Evolutionary conservation across 2,113 vertebrate genomes (phyloP).

Genomic region (Gorilla gorilla): DNA sequence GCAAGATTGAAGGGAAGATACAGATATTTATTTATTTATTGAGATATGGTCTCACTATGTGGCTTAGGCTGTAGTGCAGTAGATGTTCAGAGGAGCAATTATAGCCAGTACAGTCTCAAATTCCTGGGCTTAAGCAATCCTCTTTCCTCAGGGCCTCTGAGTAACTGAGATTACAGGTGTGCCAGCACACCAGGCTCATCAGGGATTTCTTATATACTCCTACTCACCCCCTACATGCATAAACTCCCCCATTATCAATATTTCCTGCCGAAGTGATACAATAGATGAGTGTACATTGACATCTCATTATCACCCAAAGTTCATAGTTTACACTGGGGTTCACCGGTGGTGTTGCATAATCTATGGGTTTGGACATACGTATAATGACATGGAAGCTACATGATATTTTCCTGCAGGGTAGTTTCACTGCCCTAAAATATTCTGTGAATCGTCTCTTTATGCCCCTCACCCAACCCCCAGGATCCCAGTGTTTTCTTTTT

Average conservation of each 20-base stretch:
- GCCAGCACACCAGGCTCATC: too few species aligned
- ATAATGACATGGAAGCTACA: fast-evolving
- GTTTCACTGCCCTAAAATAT: not conserved
- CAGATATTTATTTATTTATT: not conserved
- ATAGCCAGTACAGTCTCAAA: too few species aligned
- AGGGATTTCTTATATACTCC: not conserved
- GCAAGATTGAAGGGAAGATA: not conserved
- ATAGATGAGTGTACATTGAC: fast-evolving
- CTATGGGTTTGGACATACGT: not conserved
- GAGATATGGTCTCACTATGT: too few species aligned
- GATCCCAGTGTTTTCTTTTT: not conserved
- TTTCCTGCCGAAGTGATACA: fast-evolving
- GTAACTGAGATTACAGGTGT: too few species aligned
- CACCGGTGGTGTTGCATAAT: not conserved
- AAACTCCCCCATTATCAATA: not conserved
- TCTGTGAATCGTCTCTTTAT: fast-evolving
- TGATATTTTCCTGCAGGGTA: not conserved
- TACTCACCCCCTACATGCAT: fast-evolving
- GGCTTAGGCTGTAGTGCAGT: too few species aligned
- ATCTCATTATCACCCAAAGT: fast-evolving
- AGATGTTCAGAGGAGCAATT: too few species aligned
- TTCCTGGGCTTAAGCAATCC: too few species aligned
- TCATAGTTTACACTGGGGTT: too few species aligned
- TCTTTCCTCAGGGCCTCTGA: too few species aligned
- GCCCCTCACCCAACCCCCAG: not conserved